Conservation (phyloP, 2,888 invertebrate genomes). For the Clunio marinus region DNA sequence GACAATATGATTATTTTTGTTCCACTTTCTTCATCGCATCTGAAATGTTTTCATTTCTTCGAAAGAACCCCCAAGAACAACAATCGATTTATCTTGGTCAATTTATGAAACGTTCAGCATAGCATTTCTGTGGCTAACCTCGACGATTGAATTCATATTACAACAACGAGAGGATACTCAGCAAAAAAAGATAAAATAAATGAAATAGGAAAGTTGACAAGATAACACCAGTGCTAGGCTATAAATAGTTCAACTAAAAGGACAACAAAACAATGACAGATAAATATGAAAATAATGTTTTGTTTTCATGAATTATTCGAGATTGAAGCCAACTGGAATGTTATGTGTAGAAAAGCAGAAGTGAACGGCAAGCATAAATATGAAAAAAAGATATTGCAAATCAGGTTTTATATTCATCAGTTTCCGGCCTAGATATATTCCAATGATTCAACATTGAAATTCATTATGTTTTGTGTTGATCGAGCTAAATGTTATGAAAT, state of each 20-base stretch:
- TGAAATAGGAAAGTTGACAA: too few relatives aligned
- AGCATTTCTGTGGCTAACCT: neutral
- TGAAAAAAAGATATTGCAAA: neutral
- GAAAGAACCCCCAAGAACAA: neutral
- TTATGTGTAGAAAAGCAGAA: too few relatives aligned
- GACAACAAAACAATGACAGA: constrained; percentile 8
- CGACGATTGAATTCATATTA: neutral
- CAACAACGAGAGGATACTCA: neutral
- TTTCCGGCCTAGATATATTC: constrained; percentile 15
- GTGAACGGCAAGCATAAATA: too few relatives aligned
- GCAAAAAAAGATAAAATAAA: neutral
- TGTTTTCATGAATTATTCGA: constrained; percentile 15
- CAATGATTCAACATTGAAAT: neutral
- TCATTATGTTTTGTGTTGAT: too few relatives aligned
- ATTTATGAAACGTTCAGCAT: neutral
- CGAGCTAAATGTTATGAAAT: too few relatives aligned
- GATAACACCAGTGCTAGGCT: neutral
- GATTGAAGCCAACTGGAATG: neutral
- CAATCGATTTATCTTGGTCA: constrained; percentile 27
- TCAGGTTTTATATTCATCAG: constrained; percentile 13
- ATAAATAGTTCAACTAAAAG: neutral
- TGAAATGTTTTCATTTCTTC: neutral
- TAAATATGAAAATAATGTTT: neutral
- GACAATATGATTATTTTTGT: constrained; percentile 4
- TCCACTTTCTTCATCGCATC: neutral